phyloP scores from a whole-genome alignment of 2,888 invertebrate genomes.

The Lasiommata megera region DNA sequence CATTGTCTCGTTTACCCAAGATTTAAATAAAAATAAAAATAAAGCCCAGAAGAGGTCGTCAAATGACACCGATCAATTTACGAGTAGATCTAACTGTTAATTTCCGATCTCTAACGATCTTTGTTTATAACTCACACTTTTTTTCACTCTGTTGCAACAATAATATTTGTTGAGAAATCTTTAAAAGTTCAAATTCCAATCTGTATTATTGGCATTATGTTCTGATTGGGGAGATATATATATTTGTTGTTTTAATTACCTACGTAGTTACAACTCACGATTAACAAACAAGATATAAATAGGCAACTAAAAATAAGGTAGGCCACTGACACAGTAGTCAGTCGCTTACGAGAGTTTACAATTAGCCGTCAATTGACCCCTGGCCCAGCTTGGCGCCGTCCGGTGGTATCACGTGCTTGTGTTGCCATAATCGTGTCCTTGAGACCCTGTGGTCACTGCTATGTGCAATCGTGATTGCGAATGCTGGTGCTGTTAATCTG shows the following conservation, averaged over 20 bases:
- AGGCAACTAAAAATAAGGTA: slow-evolving; percentile 41
- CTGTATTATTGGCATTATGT: background rate
- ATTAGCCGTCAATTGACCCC: slow-evolving; percentile 75
- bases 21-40: no score
- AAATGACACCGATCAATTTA: no score
- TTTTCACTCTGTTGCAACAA: no score
- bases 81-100: no score
- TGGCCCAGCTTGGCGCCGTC: slow-evolving; percentile 51
- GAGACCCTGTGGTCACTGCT: slow-evolving; percentile 22
- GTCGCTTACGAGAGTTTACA: slow-evolving; percentile 46
- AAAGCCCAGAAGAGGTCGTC: no score
- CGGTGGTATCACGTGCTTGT: slow-evolving; percentile 33
- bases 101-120: no score
- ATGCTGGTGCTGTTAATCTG: slow-evolving; percentile 9
- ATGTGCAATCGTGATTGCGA: slow-evolving; percentile 15
- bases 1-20: no score
- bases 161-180: no score
- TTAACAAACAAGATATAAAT: slow-evolving; percentile 41
- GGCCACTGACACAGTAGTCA: slow-evolving; percentile 51
- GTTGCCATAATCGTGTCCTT: slow-evolving; percentile 35
- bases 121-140: no score
- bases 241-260: background rate
- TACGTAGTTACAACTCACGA: background rate
- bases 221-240: background rate
- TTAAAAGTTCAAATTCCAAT: no score